phyloP scores from a whole-genome alignment of 1,140 invertebrate genomes.

The Myzus persicae region DNA sequence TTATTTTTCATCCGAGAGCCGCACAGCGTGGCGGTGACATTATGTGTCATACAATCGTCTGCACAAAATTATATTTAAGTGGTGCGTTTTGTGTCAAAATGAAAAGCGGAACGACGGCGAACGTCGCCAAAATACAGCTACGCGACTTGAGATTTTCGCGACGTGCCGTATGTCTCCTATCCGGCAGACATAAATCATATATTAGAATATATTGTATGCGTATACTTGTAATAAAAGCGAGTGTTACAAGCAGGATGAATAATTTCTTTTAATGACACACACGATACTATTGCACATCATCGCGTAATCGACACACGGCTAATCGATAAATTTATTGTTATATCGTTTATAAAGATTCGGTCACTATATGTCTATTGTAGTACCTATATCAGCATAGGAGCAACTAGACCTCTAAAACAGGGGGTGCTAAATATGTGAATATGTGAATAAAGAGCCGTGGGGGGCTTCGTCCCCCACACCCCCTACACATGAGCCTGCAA shows the following conservation, averaged over 20 bases:
- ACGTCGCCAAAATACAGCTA: not conserved
- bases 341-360: too few species aligned
- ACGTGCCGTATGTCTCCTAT: not conserved
- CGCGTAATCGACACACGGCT: too few species aligned
- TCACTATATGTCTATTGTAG: too few species aligned
- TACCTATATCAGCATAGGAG: too few species aligned
- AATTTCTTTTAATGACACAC: not conserved
- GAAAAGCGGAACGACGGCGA: not conserved
- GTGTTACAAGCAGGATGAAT: not conserved
- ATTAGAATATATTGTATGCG: not conserved
- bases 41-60: not conserved
- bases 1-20: not conserved
- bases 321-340: too few species aligned
- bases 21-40: not conserved
- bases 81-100: not conserved
- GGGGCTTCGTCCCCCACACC: too few species aligned
- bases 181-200: not conserved
- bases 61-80: not conserved
- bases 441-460: too few species aligned
- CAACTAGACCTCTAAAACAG: too few species aligned
- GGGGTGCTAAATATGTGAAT: too few species aligned
- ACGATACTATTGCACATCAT: not conserved
- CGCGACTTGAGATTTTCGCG: not conserved
- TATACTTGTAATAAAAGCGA: not conserved
- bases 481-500: too few species aligned